Evolutionary conservation across 2,797 vertebrate species (phyloP), one percentile per base, ranked within the genome.

Genomic region (Karalla daura): DNA sequence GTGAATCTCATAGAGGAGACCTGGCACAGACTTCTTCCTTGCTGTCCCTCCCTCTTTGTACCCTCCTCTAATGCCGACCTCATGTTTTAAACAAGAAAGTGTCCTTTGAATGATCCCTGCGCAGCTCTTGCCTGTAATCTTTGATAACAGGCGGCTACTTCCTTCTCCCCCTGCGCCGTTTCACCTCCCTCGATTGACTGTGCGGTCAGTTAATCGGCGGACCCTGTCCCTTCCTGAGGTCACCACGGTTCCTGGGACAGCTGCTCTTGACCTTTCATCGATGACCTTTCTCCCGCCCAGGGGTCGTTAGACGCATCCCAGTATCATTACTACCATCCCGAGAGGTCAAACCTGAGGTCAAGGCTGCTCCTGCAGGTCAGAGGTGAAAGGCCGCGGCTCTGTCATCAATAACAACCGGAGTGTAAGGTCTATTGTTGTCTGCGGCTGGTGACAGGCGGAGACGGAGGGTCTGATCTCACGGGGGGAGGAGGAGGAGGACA

Each of bases 201-300:
- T 65, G 67, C 8, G 11, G 30, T 77, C 58, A 76, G 81, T 74
- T 76, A 74, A 82, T 86, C 77, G 85, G 68, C 7, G 33, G 46
- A 65, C 62, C 44, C 25, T 14, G 63, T 61, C 54, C 30, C 47
- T 59, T 79, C 61, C 67, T 65, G 36, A 30, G 78, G 82, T 84
- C 69, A 72, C 39, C 0, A 1, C 24, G 36, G 65, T n/a, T n/a
- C n/a, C 74, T 53, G 61, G 15, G 60, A 86, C 72, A 72, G 72
- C 78, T 80, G 85, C 69, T 81, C 83, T 84, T 88, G 83, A 87
- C 87, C 83, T 87, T 86, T 84, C 62, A 69, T 79, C 70, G 8
- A 17, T 70, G 81, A 74, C 77, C 56, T 67, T 28, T 69, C 28
- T 33, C 20, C 28, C 23, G 59, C 63, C 36, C 59, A 25, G 75